Evolutionary conservation across 2,113 vertebrate genomes (phyloP), one percentile per base, ranked within the genome.

Genomic region (Dryoscopus gambensis): DNA sequence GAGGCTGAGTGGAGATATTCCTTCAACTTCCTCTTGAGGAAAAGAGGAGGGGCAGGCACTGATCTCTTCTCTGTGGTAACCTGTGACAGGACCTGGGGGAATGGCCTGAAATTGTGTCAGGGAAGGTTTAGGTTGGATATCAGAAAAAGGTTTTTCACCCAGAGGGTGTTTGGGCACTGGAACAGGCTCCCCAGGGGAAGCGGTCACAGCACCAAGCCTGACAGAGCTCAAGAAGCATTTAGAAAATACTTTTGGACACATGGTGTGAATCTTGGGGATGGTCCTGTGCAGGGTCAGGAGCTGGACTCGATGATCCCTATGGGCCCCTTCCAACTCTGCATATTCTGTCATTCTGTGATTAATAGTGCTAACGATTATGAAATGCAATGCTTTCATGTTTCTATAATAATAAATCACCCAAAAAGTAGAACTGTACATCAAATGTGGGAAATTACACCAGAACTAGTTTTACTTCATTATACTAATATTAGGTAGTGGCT

Each of bases 261-360:
- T 23, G 27, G 27, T 46, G 3, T 33, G 39, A 52, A 11, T 77
- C 33, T 33, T 39, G 18, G 33, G 27, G 14, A 60, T 15, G 12
- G 18, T 53, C 18, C 27, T 33, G 12, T 19, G 19, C 27, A 60
- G 23, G 23, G 33, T 28, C 27, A 53, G 46, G 15, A 46, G 22
- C 0, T 53, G 15, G 33, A 53, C 23, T 28, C 0, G 0, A 24
- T 49, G 33, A 19, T 20, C 8, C 15, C 28, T 69, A 23, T 28
- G 39, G 13, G 19, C n/a, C 12, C 6, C 12, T 53, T 62, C 20
- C 18, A 69, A 9, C 33, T 39, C n/a, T 46, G 46, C 12, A n/a
- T n/a, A 69, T 28, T 53, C 33, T 20, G 27, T 60, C 15, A n/a
- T 46, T 28, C 47, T 39, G 18, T 62, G 33, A 60, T 53, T 74